A percentile compares a stretch with the other conserved stretches of the same genome.
Conservation (phyloP, 1,140 invertebrate species). For the Drosophila persimilis region DNA sequence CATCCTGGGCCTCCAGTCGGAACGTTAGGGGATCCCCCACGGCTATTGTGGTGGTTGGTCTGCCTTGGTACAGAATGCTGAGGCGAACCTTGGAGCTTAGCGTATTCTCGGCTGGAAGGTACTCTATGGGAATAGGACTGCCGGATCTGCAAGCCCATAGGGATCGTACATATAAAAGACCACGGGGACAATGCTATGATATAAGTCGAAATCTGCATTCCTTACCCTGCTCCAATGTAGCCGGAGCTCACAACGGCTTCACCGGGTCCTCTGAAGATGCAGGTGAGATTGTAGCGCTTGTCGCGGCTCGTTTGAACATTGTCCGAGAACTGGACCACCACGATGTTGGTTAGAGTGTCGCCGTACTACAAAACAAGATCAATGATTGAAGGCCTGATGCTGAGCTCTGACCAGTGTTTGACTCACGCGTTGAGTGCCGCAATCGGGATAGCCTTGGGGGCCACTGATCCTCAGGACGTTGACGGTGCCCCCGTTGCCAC, state of each 20-base stretch:
- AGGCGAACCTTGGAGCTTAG: slow-evolving; percentile 93
- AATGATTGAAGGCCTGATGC: not conserved
- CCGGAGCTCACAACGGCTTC: slow-evolving; percentile 96
- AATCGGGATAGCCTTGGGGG: slow-evolving; percentile 94
- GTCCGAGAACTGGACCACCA: slow-evolving; percentile 96
- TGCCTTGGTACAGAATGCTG: slow-evolving; percentile 93
- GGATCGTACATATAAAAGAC: not conserved
- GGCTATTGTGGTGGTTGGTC: slow-evolving; percentile 95
- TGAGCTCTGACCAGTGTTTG: not conserved
- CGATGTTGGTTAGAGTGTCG: slow-evolving; percentile 96
- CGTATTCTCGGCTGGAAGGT: slow-evolving; percentile 94
- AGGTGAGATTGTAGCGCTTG: slow-evolving; percentile 96
- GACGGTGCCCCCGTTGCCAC: slow-evolving; percentile 92
- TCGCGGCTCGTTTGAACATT: slow-evolving; percentile 95
- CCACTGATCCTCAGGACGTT: slow-evolving; percentile 94
- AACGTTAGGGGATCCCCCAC: slow-evolving; percentile 97
- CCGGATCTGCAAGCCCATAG: slow-evolving; percentile 87
- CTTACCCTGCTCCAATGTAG: slow-evolving; percentile 95
- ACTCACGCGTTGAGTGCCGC: slow-evolving; percentile 91
- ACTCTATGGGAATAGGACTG: slow-evolving; percentile 95
- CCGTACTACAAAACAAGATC: slow-evolving; percentile 86
- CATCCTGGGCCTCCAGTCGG: slow-evolving; percentile 93
- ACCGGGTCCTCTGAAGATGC: slow-evolving; percentile 93
- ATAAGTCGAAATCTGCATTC: not conserved
- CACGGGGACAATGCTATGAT: too few species aligned